Percentiles rank a stretch among this genome's conserved stretches.
phyloP scores from a whole-genome alignment of 2,797 vertebrate genomes.

The Myotis planiceps region DNA sequence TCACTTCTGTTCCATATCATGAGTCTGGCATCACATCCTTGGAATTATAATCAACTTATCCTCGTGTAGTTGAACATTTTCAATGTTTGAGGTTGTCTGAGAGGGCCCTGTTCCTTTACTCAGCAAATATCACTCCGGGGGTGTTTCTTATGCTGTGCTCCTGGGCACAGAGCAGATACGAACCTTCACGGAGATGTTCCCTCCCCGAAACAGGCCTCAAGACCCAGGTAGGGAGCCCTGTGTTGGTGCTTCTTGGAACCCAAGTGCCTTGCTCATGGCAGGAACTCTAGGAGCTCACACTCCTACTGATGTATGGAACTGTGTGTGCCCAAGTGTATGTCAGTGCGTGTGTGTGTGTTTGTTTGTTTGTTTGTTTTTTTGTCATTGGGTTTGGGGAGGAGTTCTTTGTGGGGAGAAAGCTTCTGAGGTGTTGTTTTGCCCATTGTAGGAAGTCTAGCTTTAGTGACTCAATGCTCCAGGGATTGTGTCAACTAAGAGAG shows the following conservation, averaged over 20 bases:
- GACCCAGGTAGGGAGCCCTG: neutral
- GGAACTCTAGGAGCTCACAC: neutral
- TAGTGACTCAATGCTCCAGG: rapidly evolving
- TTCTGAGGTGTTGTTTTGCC: rapidly evolving
- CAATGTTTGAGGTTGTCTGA: no score
- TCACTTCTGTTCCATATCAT: rapidly evolving
- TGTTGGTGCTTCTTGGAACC: rapidly evolving
- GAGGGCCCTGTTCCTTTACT: neutral
- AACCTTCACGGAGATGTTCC: rapidly evolving
- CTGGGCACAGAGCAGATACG: rapidly evolving
- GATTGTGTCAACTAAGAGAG: neutral
- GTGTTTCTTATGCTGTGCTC: rapidly evolving
- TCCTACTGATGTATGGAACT: no score
- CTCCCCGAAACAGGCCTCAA: neutral
- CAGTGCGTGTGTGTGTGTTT: rapidly evolving
- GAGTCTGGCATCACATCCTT: rapidly evolving
- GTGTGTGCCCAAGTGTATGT: rapidly evolving
- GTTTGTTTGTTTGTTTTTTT: neutral
- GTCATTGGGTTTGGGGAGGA: no score
- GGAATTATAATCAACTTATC: rapidly evolving
- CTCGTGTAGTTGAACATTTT: neutral
- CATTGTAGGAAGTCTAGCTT: neutral
- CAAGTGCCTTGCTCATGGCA: neutral
- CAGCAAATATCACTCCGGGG: no score
- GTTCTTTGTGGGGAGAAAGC: no score